phyloP scores from a whole-genome alignment of 2,888 invertebrate species.

The Epinotia nisella region DNA sequence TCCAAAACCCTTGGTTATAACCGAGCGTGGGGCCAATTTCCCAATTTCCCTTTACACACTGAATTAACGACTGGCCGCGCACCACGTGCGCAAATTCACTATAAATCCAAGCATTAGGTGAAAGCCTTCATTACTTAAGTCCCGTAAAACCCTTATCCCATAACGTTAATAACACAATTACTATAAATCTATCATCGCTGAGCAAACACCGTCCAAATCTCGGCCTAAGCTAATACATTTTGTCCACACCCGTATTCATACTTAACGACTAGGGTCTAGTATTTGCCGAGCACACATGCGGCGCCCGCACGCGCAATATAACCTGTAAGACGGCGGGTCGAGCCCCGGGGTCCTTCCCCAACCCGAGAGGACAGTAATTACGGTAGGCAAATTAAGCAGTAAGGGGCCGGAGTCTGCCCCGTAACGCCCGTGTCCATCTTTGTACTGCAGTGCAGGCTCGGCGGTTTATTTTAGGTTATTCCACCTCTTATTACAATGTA shows the following conservation, averaged over 20 bases:
- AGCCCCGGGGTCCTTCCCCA: slow-evolving; percentile 78
- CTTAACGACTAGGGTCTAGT: slow-evolving; percentile 82
- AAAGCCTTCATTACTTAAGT: slow-evolving; percentile 84
- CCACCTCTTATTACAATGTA: slow-evolving; percentile 84
- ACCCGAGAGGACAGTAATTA: slow-evolving; percentile 85
- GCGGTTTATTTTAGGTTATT: slow-evolving; percentile 84
- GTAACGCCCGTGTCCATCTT: slow-evolving; percentile 78
- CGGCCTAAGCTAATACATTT: slow-evolving; percentile 85
- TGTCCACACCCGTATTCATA: slow-evolving; percentile 84
- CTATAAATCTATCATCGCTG: slow-evolving; percentile 85
- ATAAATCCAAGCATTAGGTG: slow-evolving; percentile 82
- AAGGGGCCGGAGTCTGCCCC: slow-evolving; percentile 72
- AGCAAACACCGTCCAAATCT: slow-evolving; percentile 83
- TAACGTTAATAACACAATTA: slow-evolving; percentile 85
- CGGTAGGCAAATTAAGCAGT: slow-evolving; percentile 86
- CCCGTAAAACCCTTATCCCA: slow-evolving; percentile 84
- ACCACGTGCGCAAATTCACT: slow-evolving; percentile 77
- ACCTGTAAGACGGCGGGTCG: slow-evolving; percentile 82
- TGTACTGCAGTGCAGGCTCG: slow-evolving; percentile 66
- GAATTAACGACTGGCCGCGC: slow-evolving; percentile 64
- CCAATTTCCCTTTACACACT: slow-evolving; percentile 51
- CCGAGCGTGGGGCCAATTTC: slow-evolving; percentile 23
- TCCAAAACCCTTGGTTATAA: slow-evolving; percentile 18
- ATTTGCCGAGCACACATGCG: slow-evolving; percentile 83
- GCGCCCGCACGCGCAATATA: slow-evolving; percentile 83